Base-by-base conservation (phyloP, 2,888 invertebrate genomes). In the Blera fallax region DNA sequence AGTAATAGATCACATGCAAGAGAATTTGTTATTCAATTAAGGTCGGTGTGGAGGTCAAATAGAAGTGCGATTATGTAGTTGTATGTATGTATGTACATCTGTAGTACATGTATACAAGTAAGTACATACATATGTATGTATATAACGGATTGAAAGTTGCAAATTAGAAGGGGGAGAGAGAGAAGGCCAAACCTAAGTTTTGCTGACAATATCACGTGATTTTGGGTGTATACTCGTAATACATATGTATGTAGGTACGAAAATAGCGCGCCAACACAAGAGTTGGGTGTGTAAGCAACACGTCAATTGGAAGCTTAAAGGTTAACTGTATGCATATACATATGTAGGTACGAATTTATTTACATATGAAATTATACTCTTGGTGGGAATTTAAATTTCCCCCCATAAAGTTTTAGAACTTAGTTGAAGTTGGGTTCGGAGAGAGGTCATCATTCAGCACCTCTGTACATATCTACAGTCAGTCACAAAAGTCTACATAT, bases 1-100 rank as follows among this genome's bases (percentile, higher is more conserved):
- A 52, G 43, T 21, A 64, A 29, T 62, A 24, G 54, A 74, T 74
- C 73, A 52, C 52, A 64, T 54, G 64, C 37, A 43, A 58, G 62
- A 54, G 64, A 2, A 24, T 54, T 73, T 73, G 60, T 48, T 60
- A 72, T 21, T 60, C 60, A 72, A 72, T 72, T 58, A 60, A 62
- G 32, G 32, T 62, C 29, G 43, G 16, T 1, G 45, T 3, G 8
- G 45, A 45, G 45, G 18, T 7, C 18, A 14, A 6, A 45, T 7
- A 45, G 45, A 45, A 10, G 2, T n/a, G 45, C 18, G 45, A 45
- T 43, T 16, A 43, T 21, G 2, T 43, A 16, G 24, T 1, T n/a
- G 7, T 52, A n/a, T 10, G 32, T 27, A 64, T 32, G 16, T 14
- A 48, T 10, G 1, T 7, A 43, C 14, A 3, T 14, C 3, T 40